These are phyloP conservation scores for Phyllopteryx taeniolatus DNA, from an alignment of 2,113 vertebrate species.

Conservation along the genomic window DNA sequence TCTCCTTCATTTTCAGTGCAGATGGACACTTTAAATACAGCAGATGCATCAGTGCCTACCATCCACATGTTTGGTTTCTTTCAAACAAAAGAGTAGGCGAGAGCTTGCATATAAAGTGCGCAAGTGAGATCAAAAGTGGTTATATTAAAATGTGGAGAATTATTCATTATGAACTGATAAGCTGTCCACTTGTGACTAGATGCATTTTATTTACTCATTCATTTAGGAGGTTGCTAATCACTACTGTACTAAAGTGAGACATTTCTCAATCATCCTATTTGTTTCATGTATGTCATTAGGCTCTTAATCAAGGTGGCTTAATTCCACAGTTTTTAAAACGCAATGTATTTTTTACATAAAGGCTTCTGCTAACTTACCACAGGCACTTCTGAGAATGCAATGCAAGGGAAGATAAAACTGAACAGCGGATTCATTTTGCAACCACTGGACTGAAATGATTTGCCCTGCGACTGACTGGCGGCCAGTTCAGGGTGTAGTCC, in stretches of 20 bases:
- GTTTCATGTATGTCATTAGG: conserved; percentile 15
- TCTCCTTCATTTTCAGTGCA: neutral
- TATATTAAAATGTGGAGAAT: conserved; percentile 6
- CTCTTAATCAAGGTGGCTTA: neutral
- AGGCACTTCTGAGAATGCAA: neutral
- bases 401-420: conserved; percentile 8
- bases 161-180: conserved; percentile 6
- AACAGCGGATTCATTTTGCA: conserved; percentile 19
- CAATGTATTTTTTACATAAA: conserved; percentile 9
- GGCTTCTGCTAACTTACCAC: neutral
- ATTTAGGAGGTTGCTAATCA: conserved; percentile 29
- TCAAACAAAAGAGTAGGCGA: conserved; percentile 10
- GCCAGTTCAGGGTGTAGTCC: too few relatives aligned
- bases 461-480: too few relatives aligned
- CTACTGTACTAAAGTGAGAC: neutral
- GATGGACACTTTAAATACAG: conserved; percentile 2
- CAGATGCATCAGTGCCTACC: conserved; percentile 1
- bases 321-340: conserved; percentile 8
- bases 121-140: conserved; percentile 5
- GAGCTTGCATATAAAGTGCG: neutral
- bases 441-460: conserved; percentile 29
- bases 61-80: neutral
- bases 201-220: conserved; percentile 7
- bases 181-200: conserved; percentile 2
- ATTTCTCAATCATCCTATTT: neutral